Evolutionary conservation across 37 sponge, comb jelly and placozoan species (phyloP).

Genomic region (Axinella damicornis): DNA sequence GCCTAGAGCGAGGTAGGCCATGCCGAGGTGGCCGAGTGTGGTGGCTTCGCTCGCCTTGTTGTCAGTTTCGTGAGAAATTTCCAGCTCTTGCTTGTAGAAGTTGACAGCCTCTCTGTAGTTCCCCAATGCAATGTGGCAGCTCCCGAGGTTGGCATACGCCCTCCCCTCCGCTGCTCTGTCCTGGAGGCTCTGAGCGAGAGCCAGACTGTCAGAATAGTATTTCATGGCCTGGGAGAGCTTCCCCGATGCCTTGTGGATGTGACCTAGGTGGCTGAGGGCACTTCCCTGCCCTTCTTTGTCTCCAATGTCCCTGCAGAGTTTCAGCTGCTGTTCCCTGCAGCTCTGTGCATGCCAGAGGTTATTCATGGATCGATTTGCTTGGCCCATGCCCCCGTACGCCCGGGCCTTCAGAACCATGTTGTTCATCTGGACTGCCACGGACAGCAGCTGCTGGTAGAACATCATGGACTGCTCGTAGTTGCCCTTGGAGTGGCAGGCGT

Average conservation of each 20-base stretch:
- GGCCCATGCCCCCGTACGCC: conserved; percentile 94
- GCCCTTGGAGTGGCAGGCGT: conserved; percentile 59
- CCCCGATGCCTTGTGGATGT: conserved; percentile 78
- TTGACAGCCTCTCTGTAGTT: conserved; percentile 86
- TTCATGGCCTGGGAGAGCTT: conserved; percentile 90
- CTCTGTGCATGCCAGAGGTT: conserved; percentile 86
- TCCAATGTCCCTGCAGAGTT: conserved; percentile 67
- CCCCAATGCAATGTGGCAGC: conserved; percentile 89
- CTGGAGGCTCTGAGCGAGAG: conserved; percentile 63
- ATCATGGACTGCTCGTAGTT: conserved; percentile 83
- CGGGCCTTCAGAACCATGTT: conserved; percentile 82
- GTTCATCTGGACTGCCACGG: conserved; percentile 79
- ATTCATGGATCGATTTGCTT: conserved; percentile 82
- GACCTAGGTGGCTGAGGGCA: conserved; percentile 82
- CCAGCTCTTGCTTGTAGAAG: conserved; percentile 75
- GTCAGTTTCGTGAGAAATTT: conserved; percentile 60
- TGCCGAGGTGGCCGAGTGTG: conserved; percentile 88
- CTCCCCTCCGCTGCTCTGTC: conserved; percentile 86
- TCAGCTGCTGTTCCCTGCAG: conserved; percentile 90
- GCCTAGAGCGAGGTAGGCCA: conserved; percentile 85
- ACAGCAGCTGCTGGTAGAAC: conserved; percentile 88
- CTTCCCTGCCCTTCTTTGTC: conserved; percentile 59
- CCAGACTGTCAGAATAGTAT: conserved; percentile 74
- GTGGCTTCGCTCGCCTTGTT: conserved; percentile 71
- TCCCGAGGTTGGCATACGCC: conserved; percentile 90